A percentile compares a stretch with the other conserved stretches of the same genome.
Conservation (phyloP, 1,140 invertebrate species). For the Harlomillsia oculata region DNA sequence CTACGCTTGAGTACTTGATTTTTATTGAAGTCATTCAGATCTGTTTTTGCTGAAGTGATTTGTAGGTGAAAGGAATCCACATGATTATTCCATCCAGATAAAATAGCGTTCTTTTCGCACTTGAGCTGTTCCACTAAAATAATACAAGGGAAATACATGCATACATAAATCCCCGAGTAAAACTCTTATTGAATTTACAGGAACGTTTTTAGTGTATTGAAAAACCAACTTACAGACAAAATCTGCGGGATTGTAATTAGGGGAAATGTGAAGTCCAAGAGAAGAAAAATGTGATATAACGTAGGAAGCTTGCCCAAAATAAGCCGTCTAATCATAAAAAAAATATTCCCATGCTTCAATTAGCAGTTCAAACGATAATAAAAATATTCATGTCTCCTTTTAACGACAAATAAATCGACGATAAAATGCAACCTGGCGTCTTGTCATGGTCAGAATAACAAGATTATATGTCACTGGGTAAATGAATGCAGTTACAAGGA, state of each 20-base stretch:
- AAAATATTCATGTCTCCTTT: too few relatives aligned
- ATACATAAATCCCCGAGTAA: background rate
- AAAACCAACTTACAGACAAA: slow-evolving; percentile 60
- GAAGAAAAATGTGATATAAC: slow-evolving; percentile 66
- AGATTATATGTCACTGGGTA: too few relatives aligned
- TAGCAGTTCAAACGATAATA: too few relatives aligned
- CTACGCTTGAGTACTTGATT: slow-evolving; percentile 22
- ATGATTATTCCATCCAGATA: slow-evolving; percentile 25
- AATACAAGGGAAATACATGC: slow-evolving; percentile 35
- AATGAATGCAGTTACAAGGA: too few relatives aligned
- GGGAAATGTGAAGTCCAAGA: slow-evolving; percentile 61
- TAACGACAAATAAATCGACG: too few relatives aligned
- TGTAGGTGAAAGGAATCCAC: slow-evolving; percentile 30
- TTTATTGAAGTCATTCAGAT: slow-evolving; percentile 30
- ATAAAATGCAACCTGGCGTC: too few relatives aligned
- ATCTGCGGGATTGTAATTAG: slow-evolving; percentile 77
- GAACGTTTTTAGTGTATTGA: background rate
- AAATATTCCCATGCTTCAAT: too few relatives aligned
- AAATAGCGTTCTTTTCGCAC: slow-evolving; percentile 39
- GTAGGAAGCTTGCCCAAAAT: slow-evolving; percentile 64
- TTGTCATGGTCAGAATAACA: too few relatives aligned
- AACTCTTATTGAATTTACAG: background rate
- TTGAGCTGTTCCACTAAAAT: slow-evolving; percentile 65
- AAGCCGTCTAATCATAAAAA: too few relatives aligned
- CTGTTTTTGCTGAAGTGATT: slow-evolving; percentile 29